phyloP scores from a whole-genome alignment of 2,797 vertebrate genomes.

The Cyprinodon diabolis region DNA sequence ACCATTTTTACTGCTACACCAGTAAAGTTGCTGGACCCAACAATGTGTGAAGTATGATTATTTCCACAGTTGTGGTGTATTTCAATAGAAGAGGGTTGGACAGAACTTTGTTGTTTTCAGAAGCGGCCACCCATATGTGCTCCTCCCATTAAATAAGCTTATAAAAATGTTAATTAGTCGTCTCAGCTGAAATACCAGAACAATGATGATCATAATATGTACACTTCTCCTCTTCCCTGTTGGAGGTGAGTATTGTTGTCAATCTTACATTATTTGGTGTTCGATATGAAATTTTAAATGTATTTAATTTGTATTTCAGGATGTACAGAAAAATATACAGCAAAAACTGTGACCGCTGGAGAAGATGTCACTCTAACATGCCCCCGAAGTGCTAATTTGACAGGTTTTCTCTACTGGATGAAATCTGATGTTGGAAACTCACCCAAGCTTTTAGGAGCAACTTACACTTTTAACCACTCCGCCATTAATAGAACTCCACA shows the following conservation, averaged over 20 bases:
- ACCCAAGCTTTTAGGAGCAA: conserved; percentile 37
- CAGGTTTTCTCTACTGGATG: conserved; percentile 20
- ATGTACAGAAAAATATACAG: conserved; percentile 13
- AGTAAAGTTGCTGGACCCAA: too few species aligned
- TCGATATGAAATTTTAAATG: neutral
- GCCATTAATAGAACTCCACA: accelerated
- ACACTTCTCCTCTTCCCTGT: accelerated
- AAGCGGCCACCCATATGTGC: conserved; percentile 10
- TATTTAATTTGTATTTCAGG: conserved; percentile 24
- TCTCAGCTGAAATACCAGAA: neutral
- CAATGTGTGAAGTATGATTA: too few species aligned
- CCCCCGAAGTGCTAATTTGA: accelerated
- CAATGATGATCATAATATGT: conserved; percentile 23
- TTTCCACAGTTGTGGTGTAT: too few species aligned
- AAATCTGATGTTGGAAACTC: conserved; percentile 23
- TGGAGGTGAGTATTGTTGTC: conserved; percentile 5
- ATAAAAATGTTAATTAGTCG: neutral
- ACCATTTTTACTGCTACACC: too few species aligned
- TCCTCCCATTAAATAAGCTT: conserved; percentile 7
- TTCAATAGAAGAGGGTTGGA: neutral
- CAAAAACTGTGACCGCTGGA: conserved; percentile 24
- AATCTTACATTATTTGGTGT: neutral
- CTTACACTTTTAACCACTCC: neutral
- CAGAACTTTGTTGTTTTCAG: neutral
- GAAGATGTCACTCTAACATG: conserved; percentile 38